Evolutionary conservation across 2,113 vertebrate genomes (phyloP).

Genomic region (Gorsachius goisagi): DNA sequence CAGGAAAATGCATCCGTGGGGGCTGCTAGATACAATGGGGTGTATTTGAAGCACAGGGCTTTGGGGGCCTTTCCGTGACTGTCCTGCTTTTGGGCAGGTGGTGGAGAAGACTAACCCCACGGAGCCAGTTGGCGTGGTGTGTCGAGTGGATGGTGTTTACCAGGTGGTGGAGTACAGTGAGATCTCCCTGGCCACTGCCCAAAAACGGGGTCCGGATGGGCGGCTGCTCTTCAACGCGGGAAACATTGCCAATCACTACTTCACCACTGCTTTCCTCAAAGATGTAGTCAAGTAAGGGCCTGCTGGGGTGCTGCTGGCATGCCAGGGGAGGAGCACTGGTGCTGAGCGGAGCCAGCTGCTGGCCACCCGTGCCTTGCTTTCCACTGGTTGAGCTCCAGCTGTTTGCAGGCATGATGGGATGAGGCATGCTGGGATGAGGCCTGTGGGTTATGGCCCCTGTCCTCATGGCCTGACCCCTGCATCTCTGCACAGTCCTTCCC

Average conservation of each 20-base stretch:
- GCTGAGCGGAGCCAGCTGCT: rapidly evolving
- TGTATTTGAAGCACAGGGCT: not conserved
- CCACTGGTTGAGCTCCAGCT: not conserved
- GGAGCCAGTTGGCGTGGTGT: constrained; percentile 94
- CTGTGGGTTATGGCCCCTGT: not conserved
- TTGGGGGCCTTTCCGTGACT: not conserved
- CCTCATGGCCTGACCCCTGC: rapidly evolving
- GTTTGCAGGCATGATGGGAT: not conserved
- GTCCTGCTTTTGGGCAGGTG: constrained; percentile 75
- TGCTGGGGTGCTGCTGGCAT: not conserved
- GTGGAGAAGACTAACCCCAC: constrained; percentile 97
- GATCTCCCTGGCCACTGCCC: constrained; percentile 89
- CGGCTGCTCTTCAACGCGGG: constrained; percentile 90
- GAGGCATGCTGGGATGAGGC: not conserved
- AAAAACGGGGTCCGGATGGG: constrained; percentile 84
- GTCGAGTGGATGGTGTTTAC: constrained; percentile 88
- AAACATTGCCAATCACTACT: constrained; percentile 96
- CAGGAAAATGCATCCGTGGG: rapidly evolving
- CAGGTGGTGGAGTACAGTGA: constrained; percentile 98
- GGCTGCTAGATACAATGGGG: not conserved
- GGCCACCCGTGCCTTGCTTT: not conserved
- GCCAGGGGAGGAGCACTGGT: not conserved
- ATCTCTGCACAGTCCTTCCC: not conserved
- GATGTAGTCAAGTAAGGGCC: constrained; percentile 87
- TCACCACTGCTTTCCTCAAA: constrained; percentile 87